Evolutionary conservation across 2,113 vertebrate genomes (phyloP), one percentile per base, ranked within the genome.

Genomic region (Melanerpes aurifrons): DNA sequence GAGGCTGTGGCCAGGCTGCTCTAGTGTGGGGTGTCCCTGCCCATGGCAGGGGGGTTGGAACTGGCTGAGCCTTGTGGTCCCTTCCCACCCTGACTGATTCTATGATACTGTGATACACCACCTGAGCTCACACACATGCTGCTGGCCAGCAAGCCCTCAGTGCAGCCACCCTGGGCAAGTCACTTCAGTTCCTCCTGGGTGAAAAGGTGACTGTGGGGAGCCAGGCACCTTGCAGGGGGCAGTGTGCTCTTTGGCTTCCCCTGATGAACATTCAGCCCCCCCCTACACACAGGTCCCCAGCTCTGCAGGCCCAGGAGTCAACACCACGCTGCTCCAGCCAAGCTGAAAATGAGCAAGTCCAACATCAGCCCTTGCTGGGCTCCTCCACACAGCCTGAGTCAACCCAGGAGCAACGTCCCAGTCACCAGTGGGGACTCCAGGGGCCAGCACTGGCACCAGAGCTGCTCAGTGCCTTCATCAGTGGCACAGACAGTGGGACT

Each of bases 271-370:
- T 7, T n/a, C n/a, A 9, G 29, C 18, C 32, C 16, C 21, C 21
- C 45, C 24, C 40, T 40, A 20, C 4, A 2, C 28, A 5, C 25
- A 54, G 2, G 1, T 9, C 31, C 56, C 54, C 59, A 62, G 13
- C 40, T 76, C 47, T 0, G 9, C 31, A 43, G 43, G 6, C 59
- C 45, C 47, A 24, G 16, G 17, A 24, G 48, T 9, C 2, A 5
- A 21, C 4, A 2, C 22, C 10, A 20, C 29, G 28, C 15, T 21
- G 22, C 32, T 54, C 20, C 43, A 53, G 15, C 8, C n/a, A n/a
- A n/a, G 21, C 12, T 0, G 0, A 35, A 68, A 54, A 24, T 14
- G 4, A 28, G 1, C 2, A 54, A 10, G 7, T 29, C 26, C 43
- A 61, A 6, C 15, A 78, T n/a, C 15, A 29, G 19, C 13, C 64